These are phyloP conservation scores for Rhadinocentrus ornatus DNA, from an alignment of 2,797 vertebrate species.

Conservation along the genomic window DNA sequence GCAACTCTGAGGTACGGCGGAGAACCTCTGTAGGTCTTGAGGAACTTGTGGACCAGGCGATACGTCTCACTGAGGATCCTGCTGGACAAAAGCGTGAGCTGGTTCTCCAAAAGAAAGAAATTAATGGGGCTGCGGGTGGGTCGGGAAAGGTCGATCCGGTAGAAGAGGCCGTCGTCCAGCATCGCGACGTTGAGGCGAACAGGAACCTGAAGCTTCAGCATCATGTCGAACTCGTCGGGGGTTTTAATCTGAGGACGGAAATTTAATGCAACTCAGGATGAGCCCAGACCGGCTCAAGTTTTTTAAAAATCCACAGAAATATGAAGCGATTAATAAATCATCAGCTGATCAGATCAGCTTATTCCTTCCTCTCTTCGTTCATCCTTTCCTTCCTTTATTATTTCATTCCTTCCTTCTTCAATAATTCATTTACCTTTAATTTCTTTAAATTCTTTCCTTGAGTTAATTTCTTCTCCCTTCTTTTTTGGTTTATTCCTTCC, in stretches of 20 bases:
- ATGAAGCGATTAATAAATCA: too few relatives aligned
- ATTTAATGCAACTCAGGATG: not conserved
- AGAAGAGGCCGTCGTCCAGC: constrained; percentile 63
- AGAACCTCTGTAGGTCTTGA: constrained; percentile 69
- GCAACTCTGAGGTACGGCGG: not conserved
- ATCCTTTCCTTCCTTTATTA: not conserved
- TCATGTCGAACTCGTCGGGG: constrained; percentile 75
- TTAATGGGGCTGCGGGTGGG: constrained; percentile 48
- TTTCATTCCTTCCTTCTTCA: not conserved
- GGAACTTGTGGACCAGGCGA: constrained; percentile 63
- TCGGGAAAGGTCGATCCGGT: constrained; percentile 50
- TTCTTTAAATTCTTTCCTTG: not conserved
- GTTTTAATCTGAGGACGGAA: constrained; percentile 54
- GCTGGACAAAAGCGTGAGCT: constrained; percentile 46
- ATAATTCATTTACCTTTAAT: not conserved
- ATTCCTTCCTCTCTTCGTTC: not conserved
- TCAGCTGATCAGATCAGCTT: too few relatives aligned
- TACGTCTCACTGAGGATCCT: constrained; percentile 61
- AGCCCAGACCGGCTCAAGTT: not conserved
- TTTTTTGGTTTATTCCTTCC: not conserved
- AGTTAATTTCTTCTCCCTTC: too few relatives aligned
- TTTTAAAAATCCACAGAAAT: too few relatives aligned
- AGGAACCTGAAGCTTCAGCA: constrained; percentile 58
- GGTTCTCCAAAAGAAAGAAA: constrained; percentile 66
- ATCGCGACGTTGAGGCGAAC: constrained; percentile 17